Conservation (phyloP, 1,140 invertebrate species). For the Lithobius niger region DNA sequence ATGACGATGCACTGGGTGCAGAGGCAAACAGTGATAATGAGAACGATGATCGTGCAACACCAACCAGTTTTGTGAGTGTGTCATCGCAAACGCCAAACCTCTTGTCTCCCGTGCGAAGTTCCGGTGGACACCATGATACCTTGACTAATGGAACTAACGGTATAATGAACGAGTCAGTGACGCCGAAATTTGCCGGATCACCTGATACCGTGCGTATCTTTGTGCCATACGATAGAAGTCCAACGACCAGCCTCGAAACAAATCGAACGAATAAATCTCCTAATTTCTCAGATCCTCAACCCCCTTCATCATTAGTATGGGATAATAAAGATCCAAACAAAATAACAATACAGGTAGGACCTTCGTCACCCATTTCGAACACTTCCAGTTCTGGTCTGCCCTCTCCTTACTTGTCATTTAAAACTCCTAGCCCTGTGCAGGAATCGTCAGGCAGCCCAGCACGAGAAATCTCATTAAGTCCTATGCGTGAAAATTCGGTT, state of each 20-base stretch:
- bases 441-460: too few species aligned
- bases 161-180: slow-evolving; percentile 15
- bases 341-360: slow-evolving; percentile 19
- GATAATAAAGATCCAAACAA: slow-evolving; percentile 17
- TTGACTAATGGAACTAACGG: slow-evolving; percentile 14
- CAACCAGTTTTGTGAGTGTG: slow-evolving; percentile 2
- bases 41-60: slow-evolving; percentile 4
- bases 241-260: too few species aligned
- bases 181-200: slow-evolving; percentile 18
- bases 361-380: not conserved
- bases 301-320: not conserved
- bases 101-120: slow-evolving; percentile 12
- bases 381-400: too few species aligned
- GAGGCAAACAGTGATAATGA: not conserved
- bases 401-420: too few species aligned
- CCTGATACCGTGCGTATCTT: slow-evolving; percentile 22
- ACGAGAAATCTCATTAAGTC: too few species aligned
- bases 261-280: not conserved
- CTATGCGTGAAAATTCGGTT: too few species aligned
- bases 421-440: too few species aligned
- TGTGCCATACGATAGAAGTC: slow-evolving; percentile 17
- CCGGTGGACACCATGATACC: slow-evolving; percentile 17
- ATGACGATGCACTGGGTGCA: not conserved
- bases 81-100: slow-evolving; percentile 12
- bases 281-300: not conserved